phyloP scores from a whole-genome alignment of 2,888 invertebrate genomes.

The Agonopterix arenella region DNA sequence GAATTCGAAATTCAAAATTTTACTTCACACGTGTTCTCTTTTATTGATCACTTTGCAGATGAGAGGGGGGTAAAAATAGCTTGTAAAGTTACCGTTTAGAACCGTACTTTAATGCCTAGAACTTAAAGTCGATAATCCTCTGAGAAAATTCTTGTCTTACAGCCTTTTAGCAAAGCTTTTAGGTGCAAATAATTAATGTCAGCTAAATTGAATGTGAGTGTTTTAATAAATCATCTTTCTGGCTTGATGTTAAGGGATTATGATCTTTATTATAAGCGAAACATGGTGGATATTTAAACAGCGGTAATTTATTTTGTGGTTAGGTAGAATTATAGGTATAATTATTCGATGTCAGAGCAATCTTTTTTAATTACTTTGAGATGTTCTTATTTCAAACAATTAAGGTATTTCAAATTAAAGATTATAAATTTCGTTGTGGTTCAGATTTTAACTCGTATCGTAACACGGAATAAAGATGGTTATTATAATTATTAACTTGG shows the following conservation, averaged over 20 bases:
- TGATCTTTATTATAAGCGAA: not conserved
- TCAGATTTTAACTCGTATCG: too few relatives aligned
- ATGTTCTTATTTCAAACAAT: not conserved
- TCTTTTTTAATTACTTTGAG: not conserved
- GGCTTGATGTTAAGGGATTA: not conserved
- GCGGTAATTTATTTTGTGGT: not conserved
- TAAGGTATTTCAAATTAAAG: too few relatives aligned
- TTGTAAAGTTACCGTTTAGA: conserved; percentile 11
- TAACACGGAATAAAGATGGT: too few relatives aligned
- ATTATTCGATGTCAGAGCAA: not conserved
- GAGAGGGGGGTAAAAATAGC: conserved; percentile 41
- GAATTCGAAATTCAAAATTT: not conserved
- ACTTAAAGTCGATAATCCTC: conserved; percentile 21
- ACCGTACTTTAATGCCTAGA: conserved; percentile 18
- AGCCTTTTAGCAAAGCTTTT: conserved; percentile 14
- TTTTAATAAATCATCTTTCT: conserved; percentile 4
- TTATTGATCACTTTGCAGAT: conserved; percentile 46
- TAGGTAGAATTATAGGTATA: not conserved
- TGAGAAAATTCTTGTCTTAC: conserved; percentile 14
- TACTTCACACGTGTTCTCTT: not conserved
- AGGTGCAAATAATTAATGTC: conserved; percentile 31
- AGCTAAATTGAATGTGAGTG: conserved; percentile 26
- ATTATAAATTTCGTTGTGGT: too few relatives aligned
- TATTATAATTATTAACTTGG: too few relatives aligned
- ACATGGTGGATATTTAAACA: not conserved